Base-by-base conservation (phyloP, 2,797 vertebrate species). In the Chloroceryle amazona region DNA sequence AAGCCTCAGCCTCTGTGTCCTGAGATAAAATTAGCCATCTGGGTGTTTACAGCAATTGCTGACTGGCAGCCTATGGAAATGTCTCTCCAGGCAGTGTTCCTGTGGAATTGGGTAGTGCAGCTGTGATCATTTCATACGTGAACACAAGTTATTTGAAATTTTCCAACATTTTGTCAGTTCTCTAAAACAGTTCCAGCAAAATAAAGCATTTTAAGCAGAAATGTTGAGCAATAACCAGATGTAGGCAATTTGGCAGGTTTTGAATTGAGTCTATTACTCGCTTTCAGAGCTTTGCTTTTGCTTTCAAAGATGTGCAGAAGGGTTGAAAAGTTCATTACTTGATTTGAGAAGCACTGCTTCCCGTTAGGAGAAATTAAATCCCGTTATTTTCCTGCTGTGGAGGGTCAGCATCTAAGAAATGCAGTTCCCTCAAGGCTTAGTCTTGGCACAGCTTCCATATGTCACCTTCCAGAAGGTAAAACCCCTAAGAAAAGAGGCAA, bases 21-120 rank as follows among this genome's bases (percentile, higher is more conserved):
- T 96, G 86, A 16, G 83, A 96, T 97, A 93, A 96, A 96, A 95
- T 93, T 81, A 95, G 86, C 98, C 97, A 95, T 97, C 97, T 97
- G 97, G 96, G 96, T 93, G 94, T 96, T 98, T 93, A 86, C 80
- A 41, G 96, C 88, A 84, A 72, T 85, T 78, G 95, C 96, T 80
- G 81, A 65, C 80, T 96, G 96, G 97, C 96, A 94, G 94, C 93
- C 80, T 51, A 26, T 94, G 86, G 93, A 94, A 94, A 81, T 84
- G 93, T 89, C 91, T 98, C 98, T 98, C 92, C 60, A 62, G 97
- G 97, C 97, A 96, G 75, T 75, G 90, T 97, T 97, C 92, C 95
- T 78, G 65, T 88, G 94, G 93, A 96, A 93, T 81, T 96, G 93
- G 94, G 96, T 65, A 92, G 94, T 49, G 29, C 98, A 97, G 97